phyloP scores from a whole-genome alignment of 2,888 invertebrate genomes.

The Agelastica alni region DNA sequence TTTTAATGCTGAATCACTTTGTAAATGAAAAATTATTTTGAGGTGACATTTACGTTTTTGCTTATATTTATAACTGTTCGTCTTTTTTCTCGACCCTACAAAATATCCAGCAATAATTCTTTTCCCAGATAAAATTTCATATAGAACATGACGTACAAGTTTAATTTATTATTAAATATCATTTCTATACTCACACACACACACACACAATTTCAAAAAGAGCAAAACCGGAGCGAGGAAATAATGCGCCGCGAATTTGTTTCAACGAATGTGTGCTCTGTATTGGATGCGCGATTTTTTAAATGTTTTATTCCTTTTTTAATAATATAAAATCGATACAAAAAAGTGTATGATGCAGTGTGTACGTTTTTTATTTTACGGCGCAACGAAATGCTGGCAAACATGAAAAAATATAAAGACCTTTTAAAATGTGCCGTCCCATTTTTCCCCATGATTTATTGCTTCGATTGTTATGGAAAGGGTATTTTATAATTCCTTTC shows the following conservation, averaged over 20 bases:
- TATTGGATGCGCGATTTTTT: conserved; percentile 38
- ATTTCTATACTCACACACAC: conserved; percentile 45
- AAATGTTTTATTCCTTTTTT: conserved; percentile 30
- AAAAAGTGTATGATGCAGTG: conserved; percentile 27
- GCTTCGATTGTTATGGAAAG: conserved; percentile 27
- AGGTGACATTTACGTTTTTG: conserved; percentile 7
- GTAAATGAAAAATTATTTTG: conserved; percentile 11
- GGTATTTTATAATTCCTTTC: conserved; percentile 26
- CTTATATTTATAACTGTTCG: conserved; percentile 11
- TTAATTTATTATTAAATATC: conserved; percentile 48
- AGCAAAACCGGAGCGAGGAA: conserved; percentile 36
- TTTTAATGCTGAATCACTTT: conserved; percentile 15
- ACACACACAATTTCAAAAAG: conserved; percentile 45
- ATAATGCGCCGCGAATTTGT: conserved; percentile 36
- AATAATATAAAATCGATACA: conserved; percentile 33
- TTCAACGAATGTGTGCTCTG: conserved; percentile 40
- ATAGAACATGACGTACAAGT: conserved; percentile 42
- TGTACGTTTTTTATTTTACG: conserved; percentile 29
- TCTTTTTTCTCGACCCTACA: conserved; percentile 14
- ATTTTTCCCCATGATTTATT: conserved; percentile 33
- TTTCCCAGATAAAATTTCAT: conserved; percentile 40
- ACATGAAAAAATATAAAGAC: conserved; percentile 33
- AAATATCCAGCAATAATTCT: conserved; percentile 30
- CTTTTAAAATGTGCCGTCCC: conserved; percentile 34
- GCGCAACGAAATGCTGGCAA: conserved; percentile 31